Evolutionary conservation across 2,113 vertebrate species (phyloP).

Genomic region (Toxotes jaculatrix): DNA sequence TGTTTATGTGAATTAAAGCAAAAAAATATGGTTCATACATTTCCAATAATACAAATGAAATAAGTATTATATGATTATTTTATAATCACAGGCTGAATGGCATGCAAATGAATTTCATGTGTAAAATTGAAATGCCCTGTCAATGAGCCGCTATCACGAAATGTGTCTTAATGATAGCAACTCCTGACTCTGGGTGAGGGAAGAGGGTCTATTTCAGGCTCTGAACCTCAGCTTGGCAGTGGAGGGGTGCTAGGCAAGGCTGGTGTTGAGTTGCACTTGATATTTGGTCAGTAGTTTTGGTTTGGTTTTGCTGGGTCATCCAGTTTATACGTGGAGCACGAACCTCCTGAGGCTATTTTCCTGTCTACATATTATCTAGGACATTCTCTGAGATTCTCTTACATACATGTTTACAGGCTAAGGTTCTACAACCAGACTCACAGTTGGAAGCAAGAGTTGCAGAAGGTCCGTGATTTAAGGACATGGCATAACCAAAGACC

Average conservation of each 20-base stretch:
- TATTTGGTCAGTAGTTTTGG: constrained; percentile 63
- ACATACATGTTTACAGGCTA: constrained; percentile 39
- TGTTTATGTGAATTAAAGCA: not conserved
- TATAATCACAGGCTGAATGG: not conserved
- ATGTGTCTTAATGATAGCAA: constrained; percentile 15
- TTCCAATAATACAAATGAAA: not conserved
- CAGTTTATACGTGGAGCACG: constrained; percentile 4
- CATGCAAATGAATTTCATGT: not conserved
- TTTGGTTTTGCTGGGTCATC: constrained; percentile 40
- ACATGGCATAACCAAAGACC: not conserved
- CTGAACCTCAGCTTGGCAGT: constrained; percentile 34
- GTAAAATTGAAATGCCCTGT: not conserved
- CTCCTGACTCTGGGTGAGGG: constrained; percentile 48
- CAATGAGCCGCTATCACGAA: not conserved
- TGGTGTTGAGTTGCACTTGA: constrained; percentile 70
- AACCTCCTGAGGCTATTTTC: not conserved
- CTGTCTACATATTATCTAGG: constrained; percentile 37
- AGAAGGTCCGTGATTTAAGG: not conserved
- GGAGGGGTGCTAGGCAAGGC: constrained; percentile 10
- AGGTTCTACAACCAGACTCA: not conserved
- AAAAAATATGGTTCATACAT: not conserved
- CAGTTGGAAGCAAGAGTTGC: not conserved
- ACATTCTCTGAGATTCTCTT: constrained; percentile 50
- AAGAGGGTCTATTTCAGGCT: constrained; percentile 79
- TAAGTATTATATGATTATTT: no score